Conservation (phyloP, 2,888 invertebrate species). For the Tipula helvola region DNA sequence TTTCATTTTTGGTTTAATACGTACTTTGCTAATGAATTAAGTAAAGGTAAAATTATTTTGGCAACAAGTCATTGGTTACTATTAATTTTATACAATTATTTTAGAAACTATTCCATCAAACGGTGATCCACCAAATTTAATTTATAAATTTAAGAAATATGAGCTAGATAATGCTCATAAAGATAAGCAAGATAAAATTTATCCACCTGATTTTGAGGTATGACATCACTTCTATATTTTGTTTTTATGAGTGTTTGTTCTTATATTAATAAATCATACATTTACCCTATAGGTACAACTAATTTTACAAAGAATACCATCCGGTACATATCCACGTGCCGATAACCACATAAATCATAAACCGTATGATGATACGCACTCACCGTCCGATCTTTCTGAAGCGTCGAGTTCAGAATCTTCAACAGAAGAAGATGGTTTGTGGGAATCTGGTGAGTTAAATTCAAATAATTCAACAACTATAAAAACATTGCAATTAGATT, state of each 20-base stretch:
- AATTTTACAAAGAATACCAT: conserved; percentile 18
- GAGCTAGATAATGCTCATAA: conserved; percentile 90
- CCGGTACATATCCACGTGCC: conserved; percentile 14
- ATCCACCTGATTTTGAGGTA: conserved; percentile 79
- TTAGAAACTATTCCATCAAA: conserved; percentile 24
- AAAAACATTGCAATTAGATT: background rate
- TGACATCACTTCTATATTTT: conserved; percentile 12
- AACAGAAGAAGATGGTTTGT: conserved; percentile 30
- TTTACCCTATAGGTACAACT: conserved; percentile 24
- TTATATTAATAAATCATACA: background rate
- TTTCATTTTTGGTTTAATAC: conserved; percentile 99
- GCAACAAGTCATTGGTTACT: background rate
- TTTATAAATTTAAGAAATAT: conserved; percentile 48
- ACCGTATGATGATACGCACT: conserved; percentile 14
- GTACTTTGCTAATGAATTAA: conserved; percentile 58
- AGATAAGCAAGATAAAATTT: conserved; percentile 80
- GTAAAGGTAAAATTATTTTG: conserved; percentile 24
- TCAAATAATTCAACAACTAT: background rate
- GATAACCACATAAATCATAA: conserved; percentile 19
- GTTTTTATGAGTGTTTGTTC: background rate
- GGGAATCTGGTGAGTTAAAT: conserved; percentile 36
- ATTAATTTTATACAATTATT: background rate
- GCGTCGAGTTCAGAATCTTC: conserved; percentile 23
- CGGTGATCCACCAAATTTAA: conserved; percentile 27
- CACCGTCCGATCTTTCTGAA: conserved; percentile 17